These are phyloP conservation scores for Pseudomyrmex flavicornis DNA, from an alignment of 1,140 invertebrate species.

Conservation along the genomic window DNA sequence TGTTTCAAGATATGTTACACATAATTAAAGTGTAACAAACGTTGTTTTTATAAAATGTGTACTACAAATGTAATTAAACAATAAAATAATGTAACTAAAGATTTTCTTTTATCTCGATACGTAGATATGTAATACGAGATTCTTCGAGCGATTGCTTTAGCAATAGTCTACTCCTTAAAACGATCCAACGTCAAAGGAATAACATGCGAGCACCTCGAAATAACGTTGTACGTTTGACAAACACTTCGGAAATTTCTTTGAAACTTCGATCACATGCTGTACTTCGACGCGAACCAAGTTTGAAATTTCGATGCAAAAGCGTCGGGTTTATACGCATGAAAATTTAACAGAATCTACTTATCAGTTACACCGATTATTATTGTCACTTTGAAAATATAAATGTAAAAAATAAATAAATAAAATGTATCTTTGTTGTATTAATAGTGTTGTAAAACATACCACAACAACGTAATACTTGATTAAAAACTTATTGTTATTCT, in stretches of 20 bases:
- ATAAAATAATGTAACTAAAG: neutral
- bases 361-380: constrained; percentile 23
- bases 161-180: neutral
- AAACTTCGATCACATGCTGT: constrained; percentile 42
- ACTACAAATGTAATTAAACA: neutral
- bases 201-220: constrained; percentile 48
- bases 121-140: constrained; percentile 30
- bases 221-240: constrained; percentile 53
- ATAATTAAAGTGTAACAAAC: neutral
- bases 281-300: constrained; percentile 35
- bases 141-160: constrained; percentile 21
- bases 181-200: constrained; percentile 53
- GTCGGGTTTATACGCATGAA: constrained; percentile 14
- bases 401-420: neutral
- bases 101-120: constrained; percentile 16
- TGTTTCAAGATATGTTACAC: neutral
- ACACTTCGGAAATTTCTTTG: constrained; percentile 57
- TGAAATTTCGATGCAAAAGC: constrained; percentile 35
- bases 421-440: neutral
- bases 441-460: neutral
- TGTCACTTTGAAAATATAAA: constrained; percentile 2
- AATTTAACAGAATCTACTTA: constrained; percentile 41
- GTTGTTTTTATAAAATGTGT: neutral
- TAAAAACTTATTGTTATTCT: neutral
- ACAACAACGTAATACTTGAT: neutral